Conservation (phyloP, 2,888 invertebrate species). For the Catocala fraxini region DNA sequence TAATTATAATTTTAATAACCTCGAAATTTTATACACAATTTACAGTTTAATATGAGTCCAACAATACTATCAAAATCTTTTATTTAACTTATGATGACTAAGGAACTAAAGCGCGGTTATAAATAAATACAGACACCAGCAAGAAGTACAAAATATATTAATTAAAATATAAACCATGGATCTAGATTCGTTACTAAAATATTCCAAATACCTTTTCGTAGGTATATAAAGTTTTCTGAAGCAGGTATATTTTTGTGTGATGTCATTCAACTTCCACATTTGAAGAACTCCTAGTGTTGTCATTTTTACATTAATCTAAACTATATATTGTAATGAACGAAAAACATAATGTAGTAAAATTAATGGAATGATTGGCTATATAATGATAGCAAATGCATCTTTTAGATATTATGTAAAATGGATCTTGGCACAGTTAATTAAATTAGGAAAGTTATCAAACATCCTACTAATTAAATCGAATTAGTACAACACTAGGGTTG, state of each 20-base stretch:
- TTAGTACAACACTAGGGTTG: slow-evolving; percentile 15
- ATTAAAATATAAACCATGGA: no score
- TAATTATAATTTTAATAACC: slow-evolving; percentile 2
- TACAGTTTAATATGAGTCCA: no score
- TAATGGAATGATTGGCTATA: slow-evolving; percentile 35
- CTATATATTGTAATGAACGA: no score
- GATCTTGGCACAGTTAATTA: slow-evolving; percentile 1
- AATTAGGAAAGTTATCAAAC: neutral
- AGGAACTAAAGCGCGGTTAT: no score
- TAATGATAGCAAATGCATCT: neutral
- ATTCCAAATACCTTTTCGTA: no score
- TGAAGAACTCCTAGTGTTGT: slow-evolving; percentile 41
- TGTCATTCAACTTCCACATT: no score
- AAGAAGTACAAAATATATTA: neutral
- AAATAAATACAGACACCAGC: neutral
- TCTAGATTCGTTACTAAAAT: no score
- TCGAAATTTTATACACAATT: neutral
- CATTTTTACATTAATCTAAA: slow-evolving; percentile 3
- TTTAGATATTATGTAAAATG: no score
- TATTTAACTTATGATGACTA: no score
- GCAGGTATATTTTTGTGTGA: no score
- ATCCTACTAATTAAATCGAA: neutral
- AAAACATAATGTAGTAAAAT: slow-evolving; percentile 8
- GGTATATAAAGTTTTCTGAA: no score
- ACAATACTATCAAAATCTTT: no score